phyloP scores from a whole-genome alignment of 2,797 vertebrate genomes.

The Pteronotus mesoamericanus region DNA sequence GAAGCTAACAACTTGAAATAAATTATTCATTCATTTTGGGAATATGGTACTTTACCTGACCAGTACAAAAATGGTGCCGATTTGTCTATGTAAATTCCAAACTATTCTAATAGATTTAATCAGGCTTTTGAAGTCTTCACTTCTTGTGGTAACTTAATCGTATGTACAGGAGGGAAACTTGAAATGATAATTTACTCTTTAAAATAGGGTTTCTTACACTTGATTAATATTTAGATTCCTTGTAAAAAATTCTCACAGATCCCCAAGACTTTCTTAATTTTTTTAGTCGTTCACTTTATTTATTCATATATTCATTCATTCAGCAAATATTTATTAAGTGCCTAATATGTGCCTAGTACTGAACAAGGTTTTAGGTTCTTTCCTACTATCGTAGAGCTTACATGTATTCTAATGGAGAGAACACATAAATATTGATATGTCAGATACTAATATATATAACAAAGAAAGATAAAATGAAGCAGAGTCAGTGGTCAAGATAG shows the following conservation, averaged over 20 bases:
- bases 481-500: neutral
- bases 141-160: neutral
- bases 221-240: neutral
- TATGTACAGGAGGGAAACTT: neutral
- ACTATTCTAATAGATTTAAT: neutral
- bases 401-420: neutral
- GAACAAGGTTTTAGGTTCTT: neutral
- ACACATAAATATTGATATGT: neutral
- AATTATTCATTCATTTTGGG: neutral
- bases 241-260: neutral
- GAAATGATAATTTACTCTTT: neutral
- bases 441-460: neutral
- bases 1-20: neutral
- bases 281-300: neutral
- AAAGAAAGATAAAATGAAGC: neutral
- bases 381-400: neutral
- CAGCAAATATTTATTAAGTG: neutral
- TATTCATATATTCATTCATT: neutral
- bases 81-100: neutral
- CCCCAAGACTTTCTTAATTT: neutral
- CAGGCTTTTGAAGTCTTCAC: neutral
- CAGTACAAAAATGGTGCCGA: neutral
- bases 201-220: neutral
- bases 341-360: neutral
- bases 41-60: neutral